Base-by-base conservation (phyloP, 2,888 invertebrate species). In the Congeria kusceri region DNA sequence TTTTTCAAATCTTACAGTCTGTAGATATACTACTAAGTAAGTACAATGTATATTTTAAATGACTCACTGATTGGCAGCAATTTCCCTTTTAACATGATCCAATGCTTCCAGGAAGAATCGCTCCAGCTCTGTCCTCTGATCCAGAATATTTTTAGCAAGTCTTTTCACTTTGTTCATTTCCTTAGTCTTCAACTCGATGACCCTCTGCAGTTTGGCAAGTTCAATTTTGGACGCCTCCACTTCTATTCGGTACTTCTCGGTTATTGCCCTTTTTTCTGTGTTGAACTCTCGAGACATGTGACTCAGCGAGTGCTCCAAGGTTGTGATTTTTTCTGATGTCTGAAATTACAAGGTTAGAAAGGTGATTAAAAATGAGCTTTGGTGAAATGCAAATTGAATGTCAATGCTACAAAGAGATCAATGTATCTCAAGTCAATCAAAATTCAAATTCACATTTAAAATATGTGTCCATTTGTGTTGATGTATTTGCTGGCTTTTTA, bases 91-190 rank as follows among this genome's bases (percentile, higher is more conserved):
- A 23, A 93, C 93, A 62, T 92, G 89, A 28, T 93, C 91, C 62
- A 93, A 77, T 0, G 93, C 87, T 28, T 93, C 91, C 56, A 93
- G 77, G 87, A 93, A 93, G 78, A 93, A 93, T 62, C 91, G 73
- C 71, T 93, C 93, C 63, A 93, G 86, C 61, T 93, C 93, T 62
- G 92, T 92, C 32, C 93, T 83, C 77, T 93, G 92, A 71, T 92
- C 92, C n/a, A 93, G 85, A 56, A 93, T 93, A 74, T 90, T 92
- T 78, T 90, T 92, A 13, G 93, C 93, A 64, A 93, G 84, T 80
- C 88, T 88, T 81, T 92, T 92, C 47, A 93, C 91, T 85, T 92
- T 92, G 79, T 89, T 90, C 92, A 92, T 92, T 78, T 93, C 93
- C 66, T 91, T 91, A 3, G 90, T 91, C 86, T 93, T 93, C 44